These are phyloP conservation scores for Clusia tigrina DNA, from an alignment of 2,888 invertebrate species.

Conservation along the genomic window DNA sequence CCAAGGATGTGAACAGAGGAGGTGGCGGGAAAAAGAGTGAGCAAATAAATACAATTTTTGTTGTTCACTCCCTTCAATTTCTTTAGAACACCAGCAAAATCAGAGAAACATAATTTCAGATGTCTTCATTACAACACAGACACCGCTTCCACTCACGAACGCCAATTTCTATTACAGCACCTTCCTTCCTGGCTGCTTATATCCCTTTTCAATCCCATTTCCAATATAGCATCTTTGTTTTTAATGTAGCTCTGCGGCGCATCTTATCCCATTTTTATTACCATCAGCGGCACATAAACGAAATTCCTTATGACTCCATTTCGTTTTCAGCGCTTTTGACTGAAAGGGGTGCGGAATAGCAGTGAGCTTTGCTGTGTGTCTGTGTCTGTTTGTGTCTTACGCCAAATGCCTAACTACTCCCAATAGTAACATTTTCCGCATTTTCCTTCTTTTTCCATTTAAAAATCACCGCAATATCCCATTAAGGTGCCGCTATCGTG, in stretches of 20 bases:
- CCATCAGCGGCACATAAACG: background rate
- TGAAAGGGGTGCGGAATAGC: slow-evolving; percentile 3
- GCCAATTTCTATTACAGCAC: no score
- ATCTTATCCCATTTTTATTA: background rate
- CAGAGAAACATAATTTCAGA: background rate
- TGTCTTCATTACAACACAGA: background rate
- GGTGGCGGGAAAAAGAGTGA: background rate
- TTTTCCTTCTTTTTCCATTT: slow-evolving; percentile 44
- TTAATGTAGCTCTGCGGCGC: no score
- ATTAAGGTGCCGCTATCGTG: slow-evolving; percentile 53
- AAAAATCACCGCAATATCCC: slow-evolving; percentile 65
- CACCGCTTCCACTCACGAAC: no score
- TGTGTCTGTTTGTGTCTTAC: no score
- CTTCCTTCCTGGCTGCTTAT: no score
- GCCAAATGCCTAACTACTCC: slow-evolving; percentile 57
- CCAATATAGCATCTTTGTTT: no score
- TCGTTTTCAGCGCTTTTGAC: no score
- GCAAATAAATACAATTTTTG: background rate
- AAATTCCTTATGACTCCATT: background rate
- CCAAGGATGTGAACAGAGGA: background rate
- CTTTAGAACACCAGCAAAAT: background rate
- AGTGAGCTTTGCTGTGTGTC: slow-evolving; percentile 17
- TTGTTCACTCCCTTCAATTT: background rate
- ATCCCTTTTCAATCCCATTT: no score
- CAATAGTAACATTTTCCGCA: slow-evolving; percentile 62